Conservation (phyloP, 92 coral and sea anemone genomes). For the Pocillopora meandrina region DNA sequence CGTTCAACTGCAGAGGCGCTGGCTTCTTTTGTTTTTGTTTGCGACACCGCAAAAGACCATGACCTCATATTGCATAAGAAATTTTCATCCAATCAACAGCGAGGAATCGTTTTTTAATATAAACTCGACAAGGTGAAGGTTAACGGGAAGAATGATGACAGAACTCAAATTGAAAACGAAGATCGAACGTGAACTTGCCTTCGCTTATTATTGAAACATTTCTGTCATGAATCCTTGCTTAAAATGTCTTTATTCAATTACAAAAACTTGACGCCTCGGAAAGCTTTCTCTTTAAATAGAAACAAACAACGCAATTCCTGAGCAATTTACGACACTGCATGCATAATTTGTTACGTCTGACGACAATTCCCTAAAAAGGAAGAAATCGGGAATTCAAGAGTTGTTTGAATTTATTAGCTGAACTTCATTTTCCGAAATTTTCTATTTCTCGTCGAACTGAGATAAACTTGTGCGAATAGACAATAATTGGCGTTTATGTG, state of each 20-base stretch:
- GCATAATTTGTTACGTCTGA: neutral
- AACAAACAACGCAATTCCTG: neutral
- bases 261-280: neutral
- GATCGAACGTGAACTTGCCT: neutral
- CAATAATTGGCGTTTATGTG: too few relatives aligned
- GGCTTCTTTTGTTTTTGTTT: neutral
- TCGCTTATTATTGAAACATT: neutral
- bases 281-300: neutral
- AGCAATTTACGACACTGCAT: neutral
- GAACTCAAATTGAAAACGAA: neutral
- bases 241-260: neutral
- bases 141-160: neutral
- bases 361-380: slow-evolving; percentile 26
- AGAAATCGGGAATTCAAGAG: neutral
- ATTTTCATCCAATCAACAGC: slow-evolving; percentile 16
- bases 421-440: too few relatives aligned
- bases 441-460: too few relatives aligned
- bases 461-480: too few relatives aligned
- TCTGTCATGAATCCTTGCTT: neutral
- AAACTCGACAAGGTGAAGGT: slow-evolving; percentile 1
- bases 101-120: neutral
- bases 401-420: too few relatives aligned
- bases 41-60: slow-evolving; percentile 15
- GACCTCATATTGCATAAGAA: slow-evolving; percentile 25
- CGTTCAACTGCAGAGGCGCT: slow-evolving; percentile 27